Evolutionary conservation across 1,140 invertebrate species (phyloP).

Genomic region (Phthorimaea operculella): DNA sequence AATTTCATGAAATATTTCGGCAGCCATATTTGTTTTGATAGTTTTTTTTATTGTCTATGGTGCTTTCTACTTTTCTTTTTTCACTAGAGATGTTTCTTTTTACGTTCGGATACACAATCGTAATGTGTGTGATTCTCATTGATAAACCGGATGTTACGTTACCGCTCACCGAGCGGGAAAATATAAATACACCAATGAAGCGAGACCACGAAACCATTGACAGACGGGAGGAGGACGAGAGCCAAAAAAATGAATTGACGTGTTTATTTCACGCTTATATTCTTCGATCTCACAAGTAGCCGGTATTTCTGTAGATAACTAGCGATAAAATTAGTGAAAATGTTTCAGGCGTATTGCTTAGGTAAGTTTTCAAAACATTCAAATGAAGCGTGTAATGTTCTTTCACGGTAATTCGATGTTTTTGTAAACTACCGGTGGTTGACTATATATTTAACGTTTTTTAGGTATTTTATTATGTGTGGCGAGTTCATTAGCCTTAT

Average conservation of each 20-base stretch:
- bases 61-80: not conserved
- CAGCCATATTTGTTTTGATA: not conserved
- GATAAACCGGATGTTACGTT: too few species aligned
- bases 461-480: slow-evolving; percentile 49
- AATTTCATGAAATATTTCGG: not conserved
- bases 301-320: slow-evolving; percentile 14
- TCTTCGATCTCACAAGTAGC: slow-evolving; percentile 16
- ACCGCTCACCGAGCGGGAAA: slow-evolving; percentile 15
- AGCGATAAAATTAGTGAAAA: slow-evolving; percentile 34
- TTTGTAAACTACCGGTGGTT: slow-evolving; percentile 29
- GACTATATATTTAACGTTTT: slow-evolving; percentile 29
- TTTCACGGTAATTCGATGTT: slow-evolving; percentile 17
- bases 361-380: slow-evolving; percentile 52
- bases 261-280: slow-evolving; percentile 37
- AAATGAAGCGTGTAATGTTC: slow-evolving; percentile 31
- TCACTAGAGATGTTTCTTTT: not conserved
- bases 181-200: slow-evolving; percentile 44
- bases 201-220: slow-evolving; percentile 60
- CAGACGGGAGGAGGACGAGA: slow-evolving; percentile 47
- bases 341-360: slow-evolving; percentile 40
- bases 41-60: not conserved
- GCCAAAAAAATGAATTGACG: slow-evolving; percentile 42
- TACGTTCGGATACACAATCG: too few species aligned
- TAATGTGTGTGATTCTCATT: too few species aligned
- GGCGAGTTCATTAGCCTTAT: slow-evolving; percentile 74